phyloP scores from a whole-genome alignment of 2,888 invertebrate genomes.

The Phaonia tiefii region DNA sequence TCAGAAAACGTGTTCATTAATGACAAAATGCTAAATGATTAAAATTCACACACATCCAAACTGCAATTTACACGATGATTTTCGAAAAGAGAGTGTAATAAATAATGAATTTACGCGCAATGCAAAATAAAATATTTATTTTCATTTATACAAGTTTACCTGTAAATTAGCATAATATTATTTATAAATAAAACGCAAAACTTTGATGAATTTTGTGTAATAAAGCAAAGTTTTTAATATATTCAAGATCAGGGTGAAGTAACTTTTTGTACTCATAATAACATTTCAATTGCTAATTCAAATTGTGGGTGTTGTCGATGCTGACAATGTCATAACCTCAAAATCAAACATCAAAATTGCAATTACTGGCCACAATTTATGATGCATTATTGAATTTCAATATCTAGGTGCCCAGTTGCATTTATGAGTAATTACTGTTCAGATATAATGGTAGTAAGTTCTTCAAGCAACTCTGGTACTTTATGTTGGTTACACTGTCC shows the following conservation, averaged over 20 bases:
- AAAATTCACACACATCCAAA: slow-evolving; percentile 10
- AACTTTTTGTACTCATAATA: not conserved
- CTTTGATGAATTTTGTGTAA: not conserved
- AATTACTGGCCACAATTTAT: not conserved
- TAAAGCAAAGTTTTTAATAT: not conserved
- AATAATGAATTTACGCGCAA: not conserved
- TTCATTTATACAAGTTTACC: not conserved
- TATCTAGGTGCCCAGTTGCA: not conserved
- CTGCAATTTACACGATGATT: not conserved
- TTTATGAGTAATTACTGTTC: slow-evolving; percentile 23
- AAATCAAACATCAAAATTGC: not conserved
- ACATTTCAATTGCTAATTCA: not conserved
- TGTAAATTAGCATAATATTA: not conserved
- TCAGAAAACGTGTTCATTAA: not conserved
- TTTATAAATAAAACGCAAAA: slow-evolving; percentile 7
- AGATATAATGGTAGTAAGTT: slow-evolving; percentile 37
- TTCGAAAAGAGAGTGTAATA: not conserved
- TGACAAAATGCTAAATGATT: not conserved
- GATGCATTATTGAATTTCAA: slow-evolving; percentile 12
- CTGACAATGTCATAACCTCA: not conserved
- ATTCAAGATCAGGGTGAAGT: not conserved
- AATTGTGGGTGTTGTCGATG: not conserved
- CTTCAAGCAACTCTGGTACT: slow-evolving; percentile 8
- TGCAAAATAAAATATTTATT: not conserved
- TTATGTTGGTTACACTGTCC: not conserved